Percentiles rank a stretch among this genome's conserved stretches.
Evolutionary conservation across 2,797 vertebrate species (phyloP).

Genomic region (Fistularia commersonii): DNA sequence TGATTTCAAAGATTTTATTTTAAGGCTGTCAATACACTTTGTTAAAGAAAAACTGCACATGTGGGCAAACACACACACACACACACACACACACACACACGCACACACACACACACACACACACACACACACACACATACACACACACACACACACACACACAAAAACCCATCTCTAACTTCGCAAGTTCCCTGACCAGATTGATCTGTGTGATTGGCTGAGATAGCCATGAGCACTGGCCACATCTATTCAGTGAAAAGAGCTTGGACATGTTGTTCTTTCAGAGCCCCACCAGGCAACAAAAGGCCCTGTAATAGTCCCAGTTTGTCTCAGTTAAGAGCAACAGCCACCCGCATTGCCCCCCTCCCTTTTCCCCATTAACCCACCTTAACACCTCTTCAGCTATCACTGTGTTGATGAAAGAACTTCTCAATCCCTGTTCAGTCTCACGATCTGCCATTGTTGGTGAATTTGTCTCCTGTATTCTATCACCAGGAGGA

Average conservation of each 20-base stretch:
- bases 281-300: constrained; percentile 60
- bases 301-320: constrained; percentile 69
- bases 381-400: constrained; percentile 17
- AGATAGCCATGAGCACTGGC: constrained; percentile 53
- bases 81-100: too few relatives aligned
- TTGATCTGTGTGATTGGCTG: constrained; percentile 63
- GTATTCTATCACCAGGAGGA: constrained; percentile 6
- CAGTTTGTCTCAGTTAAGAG: constrained; percentile 75
- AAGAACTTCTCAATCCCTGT: constrained; percentile 32
- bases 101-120: background rate
- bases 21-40: too few relatives aligned
- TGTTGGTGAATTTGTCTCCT: constrained; percentile 22
- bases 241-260: constrained; percentile 68
- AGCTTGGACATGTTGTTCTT: constrained; percentile 72
- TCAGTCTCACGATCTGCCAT: constrained; percentile 12
- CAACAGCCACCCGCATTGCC: constrained; percentile 29
- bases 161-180: background rate
- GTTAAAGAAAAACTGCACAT: too few relatives aligned
- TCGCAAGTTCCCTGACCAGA: constrained; percentile 36
- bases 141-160: constrained; percentile 10
- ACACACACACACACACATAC: background rate
- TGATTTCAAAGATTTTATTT: too few relatives aligned
- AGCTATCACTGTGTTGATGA: constrained; percentile 20
- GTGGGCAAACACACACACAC: too few relatives aligned
- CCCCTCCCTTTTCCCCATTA: constrained; percentile 15